Evolutionary conservation across 2,113 vertebrate species (phyloP), one percentile per base, ranked within the genome.

Genomic region (Delphinus delphis): DNA sequence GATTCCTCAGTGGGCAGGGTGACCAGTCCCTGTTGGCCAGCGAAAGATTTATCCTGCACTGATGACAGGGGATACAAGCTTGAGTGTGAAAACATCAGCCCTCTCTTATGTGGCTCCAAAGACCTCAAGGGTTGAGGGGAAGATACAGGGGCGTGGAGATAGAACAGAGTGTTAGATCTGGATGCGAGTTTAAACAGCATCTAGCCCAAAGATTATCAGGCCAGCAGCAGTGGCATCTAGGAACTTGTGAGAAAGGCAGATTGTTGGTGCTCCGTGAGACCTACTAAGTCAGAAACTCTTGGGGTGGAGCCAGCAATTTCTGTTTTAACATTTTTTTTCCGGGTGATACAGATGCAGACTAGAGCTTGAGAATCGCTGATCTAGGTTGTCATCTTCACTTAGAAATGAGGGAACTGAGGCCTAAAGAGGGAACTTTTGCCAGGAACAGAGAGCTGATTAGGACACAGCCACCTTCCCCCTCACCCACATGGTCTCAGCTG

Each of bases 371-470:
- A 60, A 13, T 4, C 38, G 2, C 62, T 10, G 13, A 44, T 83
- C 6, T n/a, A 44, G 18, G 60, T 47, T 82, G 33, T 65, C 88
- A 41, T 73, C 71, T 79, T 93, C 28, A 47, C 50, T 85, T 86
- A 68, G n/a, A 70, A 94, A 89, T 5, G 85, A 88, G 62, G 50
- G 50, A 6, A 44, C 1, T 1, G 84, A 83, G 70, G 44, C 67
- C 58, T 8, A 26, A 60, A 63, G 38, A 50, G 73, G 12, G 73
- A 55, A 50, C 44, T 81, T 88, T 31, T 38, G 38, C 90, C 28
- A 33, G 65, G 58, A 92, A 63, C 36, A 84, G 68, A 85, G 2
- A 87, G 41, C 83, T 95, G 84, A 86, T 95, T 89, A 96, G 88
- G 65, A 74, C 68, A 74, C 11, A 31, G 58, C 73, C 17, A 41